Base-by-base conservation (phyloP, 2,797 vertebrate genomes). In the Centroberyx gerrardi region DNA sequence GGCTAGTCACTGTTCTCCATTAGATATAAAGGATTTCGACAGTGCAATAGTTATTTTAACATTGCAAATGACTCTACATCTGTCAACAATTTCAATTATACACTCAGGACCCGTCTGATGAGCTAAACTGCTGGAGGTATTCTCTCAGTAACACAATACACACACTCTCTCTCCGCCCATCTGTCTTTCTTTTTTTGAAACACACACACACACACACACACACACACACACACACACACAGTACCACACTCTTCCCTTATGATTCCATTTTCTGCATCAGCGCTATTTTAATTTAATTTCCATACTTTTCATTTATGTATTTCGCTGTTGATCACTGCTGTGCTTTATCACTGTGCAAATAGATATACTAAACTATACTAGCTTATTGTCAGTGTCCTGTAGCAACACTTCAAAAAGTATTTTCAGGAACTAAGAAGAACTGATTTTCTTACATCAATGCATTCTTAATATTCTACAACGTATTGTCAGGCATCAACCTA, bases 1-100 rank as follows among this genome's bases (percentile, higher is more conserved):
- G 67, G 74, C 79, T 85, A 78, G 82, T 84, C 82, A 79, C 60
- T 54, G 64, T 74, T 78, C 87, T 84, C 75, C 76, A 72, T 87
- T 74, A 80, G 73, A 65, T 52, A 66, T 62, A 60, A 53, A 58
- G 29, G 22, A 70, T 59, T 68, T 74, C 72, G 48, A 77, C 72
- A 36, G 65, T 8, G 44, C 14, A 28, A 48, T 51, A 76, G 52
- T 68, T 83, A 68, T 85, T 85, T 87, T 63, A 29, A 68, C 42
- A 53, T 68, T 76, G 68, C 70, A 38, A 72, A 14, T 71, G 38
- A 64, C 62, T 77, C 27, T 62, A 68, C 22, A 72, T 81, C 65
- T 72, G 60, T 61, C 71, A 65, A 67, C 60, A 48, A 68, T 81
- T 77, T 73, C 15, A 64, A 68, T 44, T 53, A 52, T 36, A 33